Evolutionary conservation across 2,797 vertebrate genomes (phyloP).

Genomic region (Sandelia bainsii): DNA sequence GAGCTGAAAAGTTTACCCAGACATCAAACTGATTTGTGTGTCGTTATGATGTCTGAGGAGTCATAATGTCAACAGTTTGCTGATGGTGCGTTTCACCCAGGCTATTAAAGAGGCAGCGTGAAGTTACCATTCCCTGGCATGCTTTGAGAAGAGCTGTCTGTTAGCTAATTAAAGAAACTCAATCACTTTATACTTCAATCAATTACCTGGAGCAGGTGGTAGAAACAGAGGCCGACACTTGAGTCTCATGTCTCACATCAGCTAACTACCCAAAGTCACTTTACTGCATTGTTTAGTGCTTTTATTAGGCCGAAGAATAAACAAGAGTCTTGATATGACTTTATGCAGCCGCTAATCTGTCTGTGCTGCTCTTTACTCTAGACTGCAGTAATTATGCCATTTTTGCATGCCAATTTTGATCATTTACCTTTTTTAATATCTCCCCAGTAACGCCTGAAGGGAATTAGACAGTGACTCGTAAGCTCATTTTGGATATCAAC

Average conservation of each 20-base stretch:
- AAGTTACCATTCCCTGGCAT: conserved; percentile 52
- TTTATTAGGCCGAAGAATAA: conserved; percentile 59
- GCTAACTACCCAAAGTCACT: conserved; percentile 69
- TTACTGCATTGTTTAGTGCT: conserved; percentile 75
- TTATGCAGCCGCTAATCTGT: conserved; percentile 37
- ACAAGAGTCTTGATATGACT: conserved; percentile 46
- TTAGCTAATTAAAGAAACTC: conserved; percentile 85
- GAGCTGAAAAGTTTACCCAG: conserved; percentile 71
- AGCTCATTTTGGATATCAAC: background rate
- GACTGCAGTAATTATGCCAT: conserved; percentile 8
- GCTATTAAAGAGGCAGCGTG: conserved; percentile 64
- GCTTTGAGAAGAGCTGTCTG: conserved; percentile 63
- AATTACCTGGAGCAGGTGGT: conserved; percentile 82
- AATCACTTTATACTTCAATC: conserved; percentile 80
- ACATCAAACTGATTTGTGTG: conserved; percentile 80
- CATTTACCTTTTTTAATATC: conserved; percentile 1
- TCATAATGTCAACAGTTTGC: conserved; percentile 74
- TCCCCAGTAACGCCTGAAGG: background rate
- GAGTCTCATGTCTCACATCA: conserved; percentile 74
- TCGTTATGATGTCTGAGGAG: conserved; percentile 72
- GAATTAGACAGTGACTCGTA: background rate
- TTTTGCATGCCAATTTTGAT: conserved; percentile 10
- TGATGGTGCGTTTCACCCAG: conserved; percentile 67
- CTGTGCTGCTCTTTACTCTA: conserved; percentile 7
- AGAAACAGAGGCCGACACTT: conserved; percentile 60